Evolutionary conservation across 1,140 invertebrate species (phyloP).

Genomic region (Ctenoplectra terminalis): DNA sequence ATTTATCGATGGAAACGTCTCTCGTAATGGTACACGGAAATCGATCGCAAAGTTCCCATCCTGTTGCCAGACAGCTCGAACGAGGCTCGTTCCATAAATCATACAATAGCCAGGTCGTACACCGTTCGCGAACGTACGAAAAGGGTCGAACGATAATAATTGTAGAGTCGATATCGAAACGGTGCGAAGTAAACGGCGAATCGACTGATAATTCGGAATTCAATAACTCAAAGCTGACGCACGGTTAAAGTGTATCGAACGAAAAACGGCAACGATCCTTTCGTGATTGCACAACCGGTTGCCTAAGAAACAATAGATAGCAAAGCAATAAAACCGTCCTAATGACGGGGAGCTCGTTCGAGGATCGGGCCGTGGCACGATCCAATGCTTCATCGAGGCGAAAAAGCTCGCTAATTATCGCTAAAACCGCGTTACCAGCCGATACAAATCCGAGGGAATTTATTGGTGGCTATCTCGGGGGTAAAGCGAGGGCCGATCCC

Average conservation of each 20-base stretch:
- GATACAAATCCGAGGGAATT: slow-evolving; percentile 40
- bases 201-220: slow-evolving; percentile 28
- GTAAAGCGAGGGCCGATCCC: slow-evolving; percentile 38
- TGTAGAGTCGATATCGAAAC: background rate
- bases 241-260: slow-evolving; percentile 24
- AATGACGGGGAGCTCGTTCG: slow-evolving; percentile 45
- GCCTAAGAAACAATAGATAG: slow-evolving; percentile 44
- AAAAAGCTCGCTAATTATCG: slow-evolving; percentile 59
- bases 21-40: slow-evolving; percentile 8
- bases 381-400: slow-evolving; percentile 35
- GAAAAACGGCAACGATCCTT: slow-evolving; percentile 23
- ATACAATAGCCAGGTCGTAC: slow-evolving; percentile 5
- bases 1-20: background rate
- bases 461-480: slow-evolving; percentile 42
- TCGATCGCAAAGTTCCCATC: slow-evolving; percentile 22
- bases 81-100: slow-evolving; percentile 28
- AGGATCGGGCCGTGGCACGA: slow-evolving; percentile 31
- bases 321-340: slow-evolving; percentile 47
- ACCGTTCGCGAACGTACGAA: background rate
- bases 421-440: slow-evolving; percentile 18
- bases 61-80: background rate
- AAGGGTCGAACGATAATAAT: slow-evolving; percentile 1
- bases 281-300: slow-evolving; percentile 52
- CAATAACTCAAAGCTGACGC: slow-evolving; percentile 46
- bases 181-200: background rate